Base-by-base conservation (phyloP, 2,888 invertebrate species). In the Scelioninae gen. 2 region DNA sequence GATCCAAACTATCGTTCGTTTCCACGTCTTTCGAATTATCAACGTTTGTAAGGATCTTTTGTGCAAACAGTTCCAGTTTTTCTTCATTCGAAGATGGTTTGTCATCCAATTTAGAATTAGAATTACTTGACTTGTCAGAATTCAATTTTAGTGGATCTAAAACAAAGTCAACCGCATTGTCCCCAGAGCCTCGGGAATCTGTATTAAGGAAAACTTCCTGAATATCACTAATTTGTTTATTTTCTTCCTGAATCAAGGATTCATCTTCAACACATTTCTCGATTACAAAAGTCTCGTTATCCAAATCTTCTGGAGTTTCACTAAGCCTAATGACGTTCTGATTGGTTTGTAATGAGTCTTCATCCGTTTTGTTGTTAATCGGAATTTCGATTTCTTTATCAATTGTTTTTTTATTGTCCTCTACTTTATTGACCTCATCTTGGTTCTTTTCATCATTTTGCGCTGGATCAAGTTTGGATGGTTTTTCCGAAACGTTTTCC, bases 151-250 rank as follows among this genome's bases (percentile, higher is more conserved):
- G 25, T 5, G 63, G 60, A 22, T 72, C 71, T 10, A 75, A 15
- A 35, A 72, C 41, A 9, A 75, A 75, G 33, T 75, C 75, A 2
- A 75, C 75, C 0, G 75, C 75, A 37, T 75, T 75, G 45, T 75
- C 75, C 1, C 75, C 75, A 10, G 55, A 75, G 11, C 75, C 68
- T 19, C 61, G 31, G 0, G 72, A 75, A 35, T 75, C 75, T 4
- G 72, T 28, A 10, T 28, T 65, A n/a, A 75, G 2, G 22, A 75
- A 73, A 18, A 28, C 53, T 3, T 67, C 70, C 0, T 33, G 0
- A 3, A 60, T 6, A 1, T 46, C 48, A 2, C 1, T 13, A 10
- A 1, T 16, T 9, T 35, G 35, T 1, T 50, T 52, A 4, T 45
- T 31, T 2, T 58, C 35, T 0, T 60, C 31, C 0, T 37, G 19